phyloP scores from a whole-genome alignment of 2,113 vertebrate genomes.

The Nyctereutes procyonoides region DNA sequence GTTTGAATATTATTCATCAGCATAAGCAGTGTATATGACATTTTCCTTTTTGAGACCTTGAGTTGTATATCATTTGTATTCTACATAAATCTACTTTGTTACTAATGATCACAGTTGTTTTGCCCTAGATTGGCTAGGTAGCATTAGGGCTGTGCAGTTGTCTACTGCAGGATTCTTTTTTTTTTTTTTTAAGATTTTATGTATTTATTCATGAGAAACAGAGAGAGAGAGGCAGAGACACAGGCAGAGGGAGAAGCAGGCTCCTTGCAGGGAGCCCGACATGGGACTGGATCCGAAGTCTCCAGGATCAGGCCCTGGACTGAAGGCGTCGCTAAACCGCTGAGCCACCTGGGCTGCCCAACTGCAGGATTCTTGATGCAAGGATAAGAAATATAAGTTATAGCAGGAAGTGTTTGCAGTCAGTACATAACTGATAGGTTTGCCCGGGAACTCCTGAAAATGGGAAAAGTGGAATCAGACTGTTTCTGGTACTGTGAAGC shows the following conservation, averaged over 20 bases:
- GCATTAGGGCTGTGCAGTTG: background rate
- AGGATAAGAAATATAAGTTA: background rate
- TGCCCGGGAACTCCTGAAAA: slow-evolving; percentile 24
- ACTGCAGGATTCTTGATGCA: background rate
- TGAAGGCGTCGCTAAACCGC: no score
- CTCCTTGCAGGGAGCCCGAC: no score
- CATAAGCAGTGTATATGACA: slow-evolving; percentile 35
- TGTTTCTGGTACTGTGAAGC: background rate
- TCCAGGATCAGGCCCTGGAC: no score
- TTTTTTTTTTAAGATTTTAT: background rate
- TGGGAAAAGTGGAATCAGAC: background rate
- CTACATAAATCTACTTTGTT: slow-evolving; percentile 36
- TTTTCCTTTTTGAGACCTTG: slow-evolving; percentile 52
- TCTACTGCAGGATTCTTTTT: background rate
- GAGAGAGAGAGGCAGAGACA: no score
- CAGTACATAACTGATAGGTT: background rate
- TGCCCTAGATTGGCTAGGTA: background rate
- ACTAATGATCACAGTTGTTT: background rate
- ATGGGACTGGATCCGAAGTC: no score
- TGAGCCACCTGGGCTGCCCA: no score
- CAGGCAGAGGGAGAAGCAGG: no score
- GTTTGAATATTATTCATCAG: slow-evolving; percentile 14
- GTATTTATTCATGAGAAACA: no score
- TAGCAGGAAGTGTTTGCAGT: background rate
- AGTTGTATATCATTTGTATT: slow-evolving; percentile 28